These are phyloP conservation scores for Spilogale gracilis DNA, from an alignment of 2,113 vertebrate genomes.

Conservation along the genomic window DNA sequence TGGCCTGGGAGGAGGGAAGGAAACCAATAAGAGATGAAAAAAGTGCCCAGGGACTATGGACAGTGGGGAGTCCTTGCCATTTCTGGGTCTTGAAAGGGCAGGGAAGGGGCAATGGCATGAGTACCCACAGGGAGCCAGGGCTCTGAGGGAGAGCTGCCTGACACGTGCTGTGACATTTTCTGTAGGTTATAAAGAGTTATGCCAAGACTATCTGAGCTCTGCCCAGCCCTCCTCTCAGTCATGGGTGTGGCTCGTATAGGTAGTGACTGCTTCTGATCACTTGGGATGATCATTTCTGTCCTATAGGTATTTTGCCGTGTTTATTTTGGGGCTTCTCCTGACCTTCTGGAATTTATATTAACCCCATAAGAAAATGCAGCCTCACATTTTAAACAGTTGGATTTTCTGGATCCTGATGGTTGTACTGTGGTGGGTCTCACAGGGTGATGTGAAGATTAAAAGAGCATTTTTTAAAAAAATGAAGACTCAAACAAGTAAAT, in stretches of 20 bases:
- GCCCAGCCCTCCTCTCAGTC: background rate
- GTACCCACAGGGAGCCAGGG: background rate
- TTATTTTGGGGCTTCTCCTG: background rate
- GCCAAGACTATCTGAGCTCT: fast-evolving
- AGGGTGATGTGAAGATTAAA: too few relatives aligned
- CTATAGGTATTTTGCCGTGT: background rate
- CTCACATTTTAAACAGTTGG: background rate
- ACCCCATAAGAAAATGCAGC: background rate
- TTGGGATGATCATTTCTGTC: background rate
- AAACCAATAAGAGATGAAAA: background rate
- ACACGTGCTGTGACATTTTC: background rate
- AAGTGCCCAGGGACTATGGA: background rate
- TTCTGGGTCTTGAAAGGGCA: background rate
- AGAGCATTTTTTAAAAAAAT: background rate
- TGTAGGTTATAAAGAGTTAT: fast-evolving
- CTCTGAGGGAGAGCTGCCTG: background rate
- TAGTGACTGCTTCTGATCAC: background rate
- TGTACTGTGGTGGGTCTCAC: background rate
- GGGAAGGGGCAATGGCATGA: background rate
- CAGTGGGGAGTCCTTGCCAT: background rate
- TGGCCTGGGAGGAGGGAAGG: background rate
- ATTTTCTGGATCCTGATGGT: background rate
- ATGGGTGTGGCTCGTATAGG: background rate
- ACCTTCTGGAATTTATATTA: background rate
- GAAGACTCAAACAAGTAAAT: background rate